Conservation (phyloP, 1,140 invertebrate species). For the Neodiprion fabricii region DNA sequence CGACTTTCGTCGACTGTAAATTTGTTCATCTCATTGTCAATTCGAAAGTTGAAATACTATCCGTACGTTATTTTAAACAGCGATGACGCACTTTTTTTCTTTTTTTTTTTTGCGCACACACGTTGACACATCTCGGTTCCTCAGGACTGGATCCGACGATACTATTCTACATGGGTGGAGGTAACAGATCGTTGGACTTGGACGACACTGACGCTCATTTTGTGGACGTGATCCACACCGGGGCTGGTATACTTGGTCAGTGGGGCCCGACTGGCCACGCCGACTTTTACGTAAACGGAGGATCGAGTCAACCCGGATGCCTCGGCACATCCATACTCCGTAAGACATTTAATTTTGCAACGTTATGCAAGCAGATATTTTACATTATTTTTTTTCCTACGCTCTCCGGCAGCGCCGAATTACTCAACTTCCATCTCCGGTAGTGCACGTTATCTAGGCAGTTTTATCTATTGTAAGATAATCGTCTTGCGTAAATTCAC, state of each 20-base stretch:
- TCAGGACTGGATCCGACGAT: conserved; percentile 84
- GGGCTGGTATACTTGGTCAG: conserved; percentile 82
- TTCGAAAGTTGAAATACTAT: not conserved
- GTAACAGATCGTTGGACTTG: conserved; percentile 79
- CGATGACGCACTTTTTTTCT: too few relatives aligned
- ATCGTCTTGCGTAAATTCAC: conserved; percentile 16
- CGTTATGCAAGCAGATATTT: conserved; percentile 15
- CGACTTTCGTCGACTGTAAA: too few relatives aligned
- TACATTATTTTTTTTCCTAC: conserved; percentile 4
- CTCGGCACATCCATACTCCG: conserved; percentile 79
- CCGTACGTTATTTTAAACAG: too few relatives aligned
- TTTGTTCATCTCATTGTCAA: not conserved
- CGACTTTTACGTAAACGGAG: conserved; percentile 91
- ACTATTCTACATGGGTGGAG: conserved; percentile 79
- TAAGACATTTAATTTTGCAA: conserved; percentile 60
- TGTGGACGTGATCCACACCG: conserved; percentile 89
- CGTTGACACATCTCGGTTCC: conserved; percentile 27
- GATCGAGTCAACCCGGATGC: conserved; percentile 86
- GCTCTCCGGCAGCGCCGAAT: too few relatives aligned
- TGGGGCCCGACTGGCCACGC: conserved; percentile 88
- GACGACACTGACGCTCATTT: conserved; percentile 86
- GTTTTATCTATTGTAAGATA: conserved; percentile 1
- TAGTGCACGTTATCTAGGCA: not conserved
- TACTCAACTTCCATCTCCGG: too few relatives aligned
- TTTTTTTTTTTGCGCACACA: not conserved